Conservation (phyloP, 2,797 vertebrate genomes). For the Prunella strophiata region DNA sequence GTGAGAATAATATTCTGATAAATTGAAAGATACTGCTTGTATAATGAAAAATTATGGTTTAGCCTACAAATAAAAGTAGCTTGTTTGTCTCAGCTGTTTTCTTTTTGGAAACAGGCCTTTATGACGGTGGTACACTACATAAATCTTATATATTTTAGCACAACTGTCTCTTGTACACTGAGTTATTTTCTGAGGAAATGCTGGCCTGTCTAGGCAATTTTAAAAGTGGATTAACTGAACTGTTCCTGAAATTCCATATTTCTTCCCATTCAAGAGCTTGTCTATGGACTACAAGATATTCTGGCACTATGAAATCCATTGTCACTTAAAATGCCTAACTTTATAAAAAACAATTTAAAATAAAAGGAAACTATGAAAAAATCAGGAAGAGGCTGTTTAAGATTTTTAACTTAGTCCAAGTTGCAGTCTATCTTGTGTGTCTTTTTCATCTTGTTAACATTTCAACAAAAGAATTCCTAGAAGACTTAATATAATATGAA, state of each 20-base stretch:
- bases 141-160: conserved; percentile 45
- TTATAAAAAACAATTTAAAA: background rate
- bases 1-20: background rate
- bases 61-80: conserved; percentile 29
- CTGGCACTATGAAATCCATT: background rate
- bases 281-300: background rate
- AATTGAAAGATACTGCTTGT: conserved; percentile 20
- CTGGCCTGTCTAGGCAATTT: background rate
- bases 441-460: background rate
- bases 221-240: conserved; percentile 14
- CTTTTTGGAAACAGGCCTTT: conserved; percentile 38
- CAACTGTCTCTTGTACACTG: conserved; percentile 12
- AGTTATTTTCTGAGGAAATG: conserved; percentile 47
- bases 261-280: conserved; percentile 11
- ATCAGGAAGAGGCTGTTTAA: background rate
- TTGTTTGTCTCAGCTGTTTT: conserved; percentile 43
- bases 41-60: conserved; percentile 18
- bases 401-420: background rate
- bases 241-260: background rate
- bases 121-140: background rate
- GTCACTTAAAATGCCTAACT: background rate
- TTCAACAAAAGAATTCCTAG: background rate
- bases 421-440: background rate
- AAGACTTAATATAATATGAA: background rate
- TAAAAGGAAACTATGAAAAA: background rate